These are phyloP conservation scores for Electrona antarctica DNA, from an alignment of 2,113 vertebrate species.

Conservation along the genomic window DNA sequence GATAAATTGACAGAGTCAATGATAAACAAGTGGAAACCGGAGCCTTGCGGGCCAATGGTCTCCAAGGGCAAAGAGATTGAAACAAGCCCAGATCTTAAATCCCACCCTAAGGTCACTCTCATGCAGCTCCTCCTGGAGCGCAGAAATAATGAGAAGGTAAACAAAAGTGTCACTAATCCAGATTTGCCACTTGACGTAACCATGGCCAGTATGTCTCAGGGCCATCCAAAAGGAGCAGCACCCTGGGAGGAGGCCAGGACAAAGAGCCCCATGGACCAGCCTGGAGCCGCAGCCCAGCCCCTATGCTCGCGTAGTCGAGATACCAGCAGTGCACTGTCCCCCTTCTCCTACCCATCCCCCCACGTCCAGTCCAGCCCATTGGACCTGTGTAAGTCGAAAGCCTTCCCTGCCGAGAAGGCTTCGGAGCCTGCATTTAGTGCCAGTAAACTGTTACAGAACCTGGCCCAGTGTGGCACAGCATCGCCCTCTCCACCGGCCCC, in stretches of 20 bases:
- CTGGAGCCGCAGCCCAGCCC: conserved; percentile 66
- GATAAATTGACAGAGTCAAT: conserved; percentile 93
- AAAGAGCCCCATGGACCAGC: conserved; percentile 82
- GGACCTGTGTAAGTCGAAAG: conserved; percentile 84
- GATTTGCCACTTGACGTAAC: conserved; percentile 80
- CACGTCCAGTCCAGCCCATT: conserved; percentile 78
- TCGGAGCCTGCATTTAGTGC: conserved; percentile 90
- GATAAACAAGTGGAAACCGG: conserved; percentile 93
- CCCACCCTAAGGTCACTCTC: conserved; percentile 94
- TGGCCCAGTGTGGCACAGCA: conserved; percentile 89
- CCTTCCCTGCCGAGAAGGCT: conserved; percentile 78
- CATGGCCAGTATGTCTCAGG: conserved; percentile 79
- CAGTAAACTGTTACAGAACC: conserved; percentile 95
- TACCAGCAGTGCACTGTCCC: conserved; percentile 74
- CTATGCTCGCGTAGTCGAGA: conserved; percentile 74
- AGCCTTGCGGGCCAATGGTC: conserved; percentile 79
- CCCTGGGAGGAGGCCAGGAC: conserved; percentile 73
- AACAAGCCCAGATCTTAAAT: conserved; percentile 83
- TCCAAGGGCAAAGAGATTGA: conserved; percentile 84
- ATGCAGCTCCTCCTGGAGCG: conserved; percentile 95
- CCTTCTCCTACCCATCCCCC: conserved; percentile 73
- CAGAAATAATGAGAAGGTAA: conserved; percentile 86
- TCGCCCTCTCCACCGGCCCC: conserved; percentile 73
- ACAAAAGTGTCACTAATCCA: conserved; percentile 79
- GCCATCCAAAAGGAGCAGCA: conserved; percentile 80